Percentiles rank a stretch among this genome's conserved stretches.
These are phyloP conservation scores for Ovibos moschatus DNA, from an alignment of 2,113 vertebrate genomes.

Conservation along the genomic window DNA sequence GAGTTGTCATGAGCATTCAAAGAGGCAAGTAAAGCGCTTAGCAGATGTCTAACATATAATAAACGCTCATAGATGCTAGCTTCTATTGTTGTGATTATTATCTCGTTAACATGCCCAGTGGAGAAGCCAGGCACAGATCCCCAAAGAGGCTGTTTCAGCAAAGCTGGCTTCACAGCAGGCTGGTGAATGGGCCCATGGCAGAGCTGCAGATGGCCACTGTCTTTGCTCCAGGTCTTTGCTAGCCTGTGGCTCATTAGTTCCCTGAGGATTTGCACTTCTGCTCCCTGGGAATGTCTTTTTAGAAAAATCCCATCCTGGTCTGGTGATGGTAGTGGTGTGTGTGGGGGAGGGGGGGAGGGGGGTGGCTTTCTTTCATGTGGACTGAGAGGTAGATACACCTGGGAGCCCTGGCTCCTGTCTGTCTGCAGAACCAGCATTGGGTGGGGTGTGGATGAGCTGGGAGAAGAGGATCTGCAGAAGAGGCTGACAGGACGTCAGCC, in stretches of 20 bases:
- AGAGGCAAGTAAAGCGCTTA: neutral
- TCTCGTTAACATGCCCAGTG: neutral
- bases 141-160: neutral
- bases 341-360: too few relatives aligned
- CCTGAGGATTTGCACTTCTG: neutral
- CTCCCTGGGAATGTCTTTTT: neutral
- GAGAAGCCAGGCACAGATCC: neutral
- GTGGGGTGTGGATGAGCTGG: neutral
- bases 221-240: neutral
- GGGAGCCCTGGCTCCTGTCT: neutral
- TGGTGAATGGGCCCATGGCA: neutral
- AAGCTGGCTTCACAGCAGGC: neutral
- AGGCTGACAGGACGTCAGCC: neutral
- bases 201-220: neutral
- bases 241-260: neutral
- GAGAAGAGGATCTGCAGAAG: neutral
- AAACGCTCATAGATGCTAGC: neutral
- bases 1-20: neutral
- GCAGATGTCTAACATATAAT: neutral
- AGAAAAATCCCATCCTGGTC: neutral
- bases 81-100: neutral
- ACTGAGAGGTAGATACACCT: neutral
- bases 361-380: neutral
- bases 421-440: neutral
- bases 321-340: neutral